Base-by-base conservation (phyloP, 2,888 invertebrate genomes). In the Sinelater perroti region DNA sequence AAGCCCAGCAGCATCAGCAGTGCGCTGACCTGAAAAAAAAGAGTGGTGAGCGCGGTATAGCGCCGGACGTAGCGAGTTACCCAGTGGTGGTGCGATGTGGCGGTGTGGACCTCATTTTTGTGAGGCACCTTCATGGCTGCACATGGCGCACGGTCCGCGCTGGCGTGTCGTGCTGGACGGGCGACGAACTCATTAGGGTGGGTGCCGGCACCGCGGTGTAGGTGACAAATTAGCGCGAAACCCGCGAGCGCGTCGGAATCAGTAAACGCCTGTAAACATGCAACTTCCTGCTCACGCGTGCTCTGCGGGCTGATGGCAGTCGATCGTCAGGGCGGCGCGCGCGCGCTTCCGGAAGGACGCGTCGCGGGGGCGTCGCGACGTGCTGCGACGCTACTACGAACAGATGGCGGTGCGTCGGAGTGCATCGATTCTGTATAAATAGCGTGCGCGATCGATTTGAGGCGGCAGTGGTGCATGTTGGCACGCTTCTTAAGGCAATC, bases 1-100 rank as follows among this genome's bases (percentile, higher is more conserved):
- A 80, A 69, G 11, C 77, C 79, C 51, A 79, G 71, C 46, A 79
- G 68, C 52, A 80, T 68, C 53, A 74, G 73, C 57, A 77, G 70
- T 28, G 77, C 67, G 47, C 77, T 71, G 13, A 78, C 72, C 81
- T 81, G 69, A 67, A 75, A 72, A 36, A 16, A n/a, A 3, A 17
- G 11, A 3, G 2, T 36, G 10, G 8, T 36, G n/a, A n/a, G n/a
- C n/a, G n/a, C n/a, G n/a, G n/a, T n/a, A n/a, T n/a, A n/a, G n/a
- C n/a, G n/a, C n/a, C n/a, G n/a, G n/a, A 38, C 3, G 20, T 30
- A 11, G 6, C 17, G 28, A 40, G 14, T 35, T 56, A 60, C 60
- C 60, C 60, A 60, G 31, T 60, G 56, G 17, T 51, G 42, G 30
- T 56, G 46, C 5, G 51, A 31, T 5, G 40, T 30, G 16, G 31